These are phyloP conservation scores for Alloplasta piceator DNA, from an alignment of 2,888 invertebrate species.

Conservation along the genomic window DNA sequence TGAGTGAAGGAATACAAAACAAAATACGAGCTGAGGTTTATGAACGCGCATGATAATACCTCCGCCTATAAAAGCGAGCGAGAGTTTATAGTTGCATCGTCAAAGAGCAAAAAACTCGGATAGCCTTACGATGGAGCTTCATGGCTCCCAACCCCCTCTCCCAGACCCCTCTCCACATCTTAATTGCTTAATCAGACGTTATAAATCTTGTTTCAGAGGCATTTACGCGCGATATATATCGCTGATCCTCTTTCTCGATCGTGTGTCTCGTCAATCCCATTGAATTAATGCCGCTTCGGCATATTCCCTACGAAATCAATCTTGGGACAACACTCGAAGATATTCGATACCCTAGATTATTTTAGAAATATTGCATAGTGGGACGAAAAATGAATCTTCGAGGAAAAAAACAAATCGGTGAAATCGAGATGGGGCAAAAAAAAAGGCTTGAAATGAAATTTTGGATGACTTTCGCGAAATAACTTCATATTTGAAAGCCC, in stretches of 20 bases:
- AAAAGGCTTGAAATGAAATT: too few relatives aligned
- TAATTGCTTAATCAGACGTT: conserved; percentile 82
- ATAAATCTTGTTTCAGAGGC: conserved; percentile 80
- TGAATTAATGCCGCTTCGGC: conserved; percentile 41
- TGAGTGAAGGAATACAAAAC: too few relatives aligned
- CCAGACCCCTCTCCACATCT: conserved; percentile 60
- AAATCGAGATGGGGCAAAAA: too few relatives aligned
- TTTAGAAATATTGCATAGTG: conserved; percentile 4
- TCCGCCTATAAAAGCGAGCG: neutral
- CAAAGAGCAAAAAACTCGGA: conserved; percentile 23
- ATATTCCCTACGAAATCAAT: neutral
- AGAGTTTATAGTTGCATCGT: conserved; percentile 28
- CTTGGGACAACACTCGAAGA: conserved; percentile 25
- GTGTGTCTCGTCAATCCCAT: conserved; percentile 49
- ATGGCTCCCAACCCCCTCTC: neutral
- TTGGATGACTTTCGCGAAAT: too few relatives aligned
- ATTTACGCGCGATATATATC: conserved; percentile 73
- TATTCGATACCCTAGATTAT: conserved; percentile 47
- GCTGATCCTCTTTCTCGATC: conserved; percentile 44
- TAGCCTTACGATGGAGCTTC: conserved; percentile 15
- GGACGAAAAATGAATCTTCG: too few relatives aligned
- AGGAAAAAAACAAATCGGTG: too few relatives aligned
- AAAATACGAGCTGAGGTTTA: neutral
- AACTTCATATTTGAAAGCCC: too few relatives aligned
- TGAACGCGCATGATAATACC: neutral